Percentiles rank a stretch among this genome's conserved stretches.
Evolutionary conservation across 2,113 vertebrate species (phyloP).

Genomic region (Smithornis capensis): DNA sequence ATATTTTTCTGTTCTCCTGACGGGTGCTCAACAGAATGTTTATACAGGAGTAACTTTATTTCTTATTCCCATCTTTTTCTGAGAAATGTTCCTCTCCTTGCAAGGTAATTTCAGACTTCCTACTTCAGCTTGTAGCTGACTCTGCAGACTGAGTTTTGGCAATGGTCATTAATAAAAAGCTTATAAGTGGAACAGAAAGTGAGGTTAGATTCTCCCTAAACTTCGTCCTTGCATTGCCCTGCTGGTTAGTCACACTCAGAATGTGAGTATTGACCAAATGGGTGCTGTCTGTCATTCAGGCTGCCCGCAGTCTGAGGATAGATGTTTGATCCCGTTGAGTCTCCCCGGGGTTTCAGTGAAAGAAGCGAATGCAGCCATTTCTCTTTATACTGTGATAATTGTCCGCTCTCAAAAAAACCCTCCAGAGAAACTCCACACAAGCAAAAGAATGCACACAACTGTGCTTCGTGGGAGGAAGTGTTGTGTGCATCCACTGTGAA

Average conservation of each 20-base stretch:
- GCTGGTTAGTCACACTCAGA: background rate
- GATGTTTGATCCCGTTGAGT: background rate
- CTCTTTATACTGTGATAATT: background rate
- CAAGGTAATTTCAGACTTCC: background rate
- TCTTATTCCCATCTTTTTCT: background rate
- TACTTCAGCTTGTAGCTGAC: background rate
- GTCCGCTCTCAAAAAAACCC: background rate
- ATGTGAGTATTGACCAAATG: background rate
- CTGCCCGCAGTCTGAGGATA: background rate
- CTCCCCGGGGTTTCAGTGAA: background rate
- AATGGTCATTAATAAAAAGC: background rate
- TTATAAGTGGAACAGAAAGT: background rate
- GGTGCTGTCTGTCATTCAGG: background rate
- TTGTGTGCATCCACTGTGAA: background rate
- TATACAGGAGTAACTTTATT: background rate
- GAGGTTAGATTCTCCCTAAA: background rate
- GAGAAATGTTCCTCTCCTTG: background rate
- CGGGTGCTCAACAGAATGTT: background rate
- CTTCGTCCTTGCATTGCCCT: background rate
- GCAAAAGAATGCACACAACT: background rate
- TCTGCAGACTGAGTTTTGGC: background rate
- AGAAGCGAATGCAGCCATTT: background rate
- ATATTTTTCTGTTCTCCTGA: background rate
- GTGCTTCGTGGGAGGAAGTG: background rate
- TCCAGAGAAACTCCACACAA: background rate